Conservation (phyloP, 2,113 vertebrate species). For the Dinomys branickii region DNA sequence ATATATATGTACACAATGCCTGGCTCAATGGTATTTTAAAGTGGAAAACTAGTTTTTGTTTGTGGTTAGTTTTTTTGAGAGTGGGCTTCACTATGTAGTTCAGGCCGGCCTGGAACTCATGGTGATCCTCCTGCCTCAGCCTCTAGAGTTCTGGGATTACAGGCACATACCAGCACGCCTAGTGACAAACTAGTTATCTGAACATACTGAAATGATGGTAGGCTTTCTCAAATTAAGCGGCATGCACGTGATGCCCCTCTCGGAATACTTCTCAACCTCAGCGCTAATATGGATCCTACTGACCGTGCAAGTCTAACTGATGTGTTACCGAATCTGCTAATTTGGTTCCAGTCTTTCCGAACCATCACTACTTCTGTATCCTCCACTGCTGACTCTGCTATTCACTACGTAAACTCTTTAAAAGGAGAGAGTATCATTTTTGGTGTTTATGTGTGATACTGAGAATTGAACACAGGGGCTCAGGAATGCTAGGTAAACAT, state of each 20-base stretch:
- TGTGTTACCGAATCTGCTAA: background rate
- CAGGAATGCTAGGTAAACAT: background rate
- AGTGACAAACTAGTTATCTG: background rate
- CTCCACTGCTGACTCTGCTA: background rate
- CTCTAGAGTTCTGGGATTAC: background rate
- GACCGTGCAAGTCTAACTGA: background rate
- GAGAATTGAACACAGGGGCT: background rate
- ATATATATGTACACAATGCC: background rate
- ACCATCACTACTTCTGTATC: background rate
- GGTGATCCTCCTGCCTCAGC: background rate
- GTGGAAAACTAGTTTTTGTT: background rate
- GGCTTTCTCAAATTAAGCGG: conserved; percentile 10
- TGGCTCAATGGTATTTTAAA: background rate
- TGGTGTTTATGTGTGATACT: background rate
- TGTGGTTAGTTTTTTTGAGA: background rate
- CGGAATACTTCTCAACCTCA: conserved; percentile 15
- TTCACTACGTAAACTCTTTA: background rate
- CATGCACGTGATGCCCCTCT: no score
- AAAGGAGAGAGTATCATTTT: background rate
- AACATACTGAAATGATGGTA: conserved; percentile 25
- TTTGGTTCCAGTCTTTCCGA: background rate
- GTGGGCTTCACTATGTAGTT: background rate
- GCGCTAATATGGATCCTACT: background rate
- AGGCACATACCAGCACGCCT: background rate
- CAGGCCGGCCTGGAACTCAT: background rate